phyloP scores from a whole-genome alignment of 2,888 invertebrate genomes.

The Metallyticus violacea region DNA sequence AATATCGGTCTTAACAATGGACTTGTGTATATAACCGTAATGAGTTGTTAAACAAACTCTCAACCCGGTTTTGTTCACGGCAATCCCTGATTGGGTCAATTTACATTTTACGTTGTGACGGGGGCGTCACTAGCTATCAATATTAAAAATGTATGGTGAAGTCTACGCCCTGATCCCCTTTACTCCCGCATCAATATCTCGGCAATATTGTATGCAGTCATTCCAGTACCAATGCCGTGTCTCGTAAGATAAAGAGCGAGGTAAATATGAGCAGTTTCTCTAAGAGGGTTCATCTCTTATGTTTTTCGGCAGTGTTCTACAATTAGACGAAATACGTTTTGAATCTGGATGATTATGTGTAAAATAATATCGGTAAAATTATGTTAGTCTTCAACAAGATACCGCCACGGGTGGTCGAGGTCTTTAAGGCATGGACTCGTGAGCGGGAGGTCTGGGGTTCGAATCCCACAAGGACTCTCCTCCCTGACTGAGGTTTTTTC shows the following conservation, averaged over 20 bases:
- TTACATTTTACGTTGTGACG: not conserved
- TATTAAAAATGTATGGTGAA: not conserved
- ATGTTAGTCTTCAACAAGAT: no score
- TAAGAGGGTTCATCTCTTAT: not conserved
- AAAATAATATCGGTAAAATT: no score
- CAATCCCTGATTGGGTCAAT: not conserved
- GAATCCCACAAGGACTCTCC: no score
- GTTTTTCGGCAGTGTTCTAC: no score
- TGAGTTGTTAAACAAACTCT: constrained; percentile 25
- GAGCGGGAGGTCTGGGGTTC: no score
- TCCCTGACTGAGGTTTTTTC: no score
- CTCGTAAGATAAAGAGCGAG: not conserved
- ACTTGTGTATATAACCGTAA: constrained; percentile 13
- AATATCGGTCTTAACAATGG: not conserved
- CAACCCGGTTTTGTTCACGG: not conserved
- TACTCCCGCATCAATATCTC: not conserved
- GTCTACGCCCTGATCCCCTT: not conserved
- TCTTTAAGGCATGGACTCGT: no score
- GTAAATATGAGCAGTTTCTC: no score
- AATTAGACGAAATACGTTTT: no score
- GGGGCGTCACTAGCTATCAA: not conserved
- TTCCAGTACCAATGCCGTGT: not conserved
- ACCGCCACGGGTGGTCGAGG: no score
- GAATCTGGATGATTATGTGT: no score
- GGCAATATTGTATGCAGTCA: not conserved